Percentiles rank a stretch among this genome's conserved stretches.
phyloP scores from a whole-genome alignment of 2,113 vertebrate species.

The Embiotoca jacksoni region DNA sequence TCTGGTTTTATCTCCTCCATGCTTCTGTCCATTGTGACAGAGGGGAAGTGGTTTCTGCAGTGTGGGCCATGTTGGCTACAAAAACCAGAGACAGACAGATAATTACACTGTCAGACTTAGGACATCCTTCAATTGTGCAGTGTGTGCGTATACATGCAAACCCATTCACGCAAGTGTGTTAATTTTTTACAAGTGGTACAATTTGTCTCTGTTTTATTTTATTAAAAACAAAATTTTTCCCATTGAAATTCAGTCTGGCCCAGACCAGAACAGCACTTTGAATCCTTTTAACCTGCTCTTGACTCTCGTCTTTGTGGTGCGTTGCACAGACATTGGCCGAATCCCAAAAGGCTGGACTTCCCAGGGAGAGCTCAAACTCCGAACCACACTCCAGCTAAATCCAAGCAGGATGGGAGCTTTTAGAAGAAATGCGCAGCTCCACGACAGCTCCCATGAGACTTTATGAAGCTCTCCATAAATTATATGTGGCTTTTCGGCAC shows the following conservation, averaged over 20 bases:
- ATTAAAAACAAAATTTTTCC: slow-evolving; percentile 26
- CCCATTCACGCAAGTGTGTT: background rate
- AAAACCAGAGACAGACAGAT: slow-evolving; percentile 49
- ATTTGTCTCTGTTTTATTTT: slow-evolving; percentile 32
- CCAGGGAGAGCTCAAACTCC: slow-evolving; percentile 17
- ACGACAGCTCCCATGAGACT: slow-evolving; percentile 43
- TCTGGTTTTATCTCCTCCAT: slow-evolving; percentile 59
- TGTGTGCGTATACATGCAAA: slow-evolving; percentile 18
- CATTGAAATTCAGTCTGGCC: background rate
- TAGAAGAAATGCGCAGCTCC: slow-evolving; percentile 17
- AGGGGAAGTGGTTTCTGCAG: slow-evolving; percentile 61
- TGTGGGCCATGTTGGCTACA: slow-evolving; percentile 49
- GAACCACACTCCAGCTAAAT: slow-evolving; percentile 19
- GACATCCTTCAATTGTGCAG: slow-evolving; percentile 43
- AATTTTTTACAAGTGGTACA: slow-evolving; percentile 31
- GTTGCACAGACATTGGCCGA: slow-evolving; percentile 27
- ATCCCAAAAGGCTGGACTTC: slow-evolving; percentile 44
- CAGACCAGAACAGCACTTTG: background rate
- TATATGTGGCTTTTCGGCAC: slow-evolving; percentile 49
- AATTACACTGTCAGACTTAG: slow-evolving; percentile 46
- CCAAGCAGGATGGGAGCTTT: slow-evolving; percentile 8
- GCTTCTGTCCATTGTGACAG: slow-evolving; percentile 67
- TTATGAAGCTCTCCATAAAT: slow-evolving; percentile 24
- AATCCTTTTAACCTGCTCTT: slow-evolving; percentile 9
- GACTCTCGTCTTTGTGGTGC: slow-evolving; percentile 14